These are phyloP conservation scores for Melanotaenia pygmaea DNA, from an alignment of 2,797 vertebrate genomes.

Conservation along the genomic window DNA sequence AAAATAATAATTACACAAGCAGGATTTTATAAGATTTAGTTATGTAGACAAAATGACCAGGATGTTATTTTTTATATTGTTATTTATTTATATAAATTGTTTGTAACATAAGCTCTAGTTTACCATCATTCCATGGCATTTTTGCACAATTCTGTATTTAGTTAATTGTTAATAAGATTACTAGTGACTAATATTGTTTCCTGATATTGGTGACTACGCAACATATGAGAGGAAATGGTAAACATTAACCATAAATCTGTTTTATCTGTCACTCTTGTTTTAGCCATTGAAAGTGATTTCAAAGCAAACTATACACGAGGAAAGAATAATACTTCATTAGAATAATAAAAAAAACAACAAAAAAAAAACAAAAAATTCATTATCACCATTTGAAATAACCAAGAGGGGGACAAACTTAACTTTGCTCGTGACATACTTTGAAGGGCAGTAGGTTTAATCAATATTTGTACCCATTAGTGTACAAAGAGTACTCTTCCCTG, in stretches of 20 bases:
- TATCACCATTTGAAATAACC: background rate
- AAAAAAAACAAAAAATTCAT: background rate
- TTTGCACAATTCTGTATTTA: background rate
- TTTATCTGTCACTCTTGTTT: background rate
- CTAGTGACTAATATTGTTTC: slow-evolving; percentile 4
- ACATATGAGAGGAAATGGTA: slow-evolving; percentile 17
- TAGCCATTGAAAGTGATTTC: slow-evolving; percentile 1
- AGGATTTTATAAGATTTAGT: too few species aligned
- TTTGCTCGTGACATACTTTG: slow-evolving; percentile 40
- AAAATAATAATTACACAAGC: too few species aligned
- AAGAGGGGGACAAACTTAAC: slow-evolving; percentile 18
- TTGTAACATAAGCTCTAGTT: background rate
- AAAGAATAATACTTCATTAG: background rate
- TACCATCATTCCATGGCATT: background rate
- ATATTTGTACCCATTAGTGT: slow-evolving; percentile 64
- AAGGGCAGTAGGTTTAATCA: slow-evolving; percentile 57
- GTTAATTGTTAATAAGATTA: slow-evolving; percentile 2
- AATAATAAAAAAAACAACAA: background rate
- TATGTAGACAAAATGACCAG: too few species aligned
- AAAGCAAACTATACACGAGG: background rate
- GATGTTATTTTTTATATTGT: too few species aligned
- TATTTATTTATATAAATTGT: background rate
- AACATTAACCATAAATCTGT: slow-evolving; percentile 41
- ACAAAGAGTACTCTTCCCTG: slow-evolving; percentile 53
- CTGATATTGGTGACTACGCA: slow-evolving; percentile 15